Conservation (phyloP, 2,113 vertebrate genomes). For the Ammodytes dubius region DNA sequence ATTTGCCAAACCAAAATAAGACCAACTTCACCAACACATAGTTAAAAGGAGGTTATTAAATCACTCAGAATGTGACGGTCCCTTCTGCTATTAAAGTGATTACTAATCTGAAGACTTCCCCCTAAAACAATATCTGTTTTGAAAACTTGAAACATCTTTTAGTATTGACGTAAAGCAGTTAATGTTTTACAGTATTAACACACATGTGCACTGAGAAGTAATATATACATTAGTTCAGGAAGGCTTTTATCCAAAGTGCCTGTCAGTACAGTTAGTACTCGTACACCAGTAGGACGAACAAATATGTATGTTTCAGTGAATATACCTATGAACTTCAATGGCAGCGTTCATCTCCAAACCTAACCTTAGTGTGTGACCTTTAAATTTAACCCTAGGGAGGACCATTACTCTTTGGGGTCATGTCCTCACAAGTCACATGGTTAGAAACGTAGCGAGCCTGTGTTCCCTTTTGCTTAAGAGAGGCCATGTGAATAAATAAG, state of each 20-base stretch:
- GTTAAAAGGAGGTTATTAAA: neutral
- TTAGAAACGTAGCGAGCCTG: too few species aligned
- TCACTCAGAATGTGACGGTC: neutral
- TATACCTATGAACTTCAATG: neutral
- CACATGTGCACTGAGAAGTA: neutral
- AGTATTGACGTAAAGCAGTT: slow-evolving; percentile 11
- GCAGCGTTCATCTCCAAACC: neutral
- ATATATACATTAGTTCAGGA: neutral
- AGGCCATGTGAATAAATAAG: too few species aligned
- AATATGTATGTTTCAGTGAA: neutral
- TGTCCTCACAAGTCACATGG: too few species aligned
- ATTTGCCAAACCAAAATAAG: neutral
- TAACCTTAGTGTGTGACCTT: neutral
- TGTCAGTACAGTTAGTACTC: neutral
- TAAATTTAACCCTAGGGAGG: too few species aligned
- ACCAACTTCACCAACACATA: neutral
- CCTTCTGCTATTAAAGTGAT: neutral
- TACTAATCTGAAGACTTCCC: neutral
- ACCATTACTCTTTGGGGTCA: too few species aligned
- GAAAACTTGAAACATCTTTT: neutral
- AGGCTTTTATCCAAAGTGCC: slow-evolving; percentile 13
- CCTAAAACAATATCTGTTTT: neutral
- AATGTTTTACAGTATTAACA: slow-evolving; percentile 15
- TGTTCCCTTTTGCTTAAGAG: too few species aligned
- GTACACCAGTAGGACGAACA: neutral